Conservation (phyloP, 1,140 invertebrate genomes). For the Oryctes rhinoceros region DNA sequence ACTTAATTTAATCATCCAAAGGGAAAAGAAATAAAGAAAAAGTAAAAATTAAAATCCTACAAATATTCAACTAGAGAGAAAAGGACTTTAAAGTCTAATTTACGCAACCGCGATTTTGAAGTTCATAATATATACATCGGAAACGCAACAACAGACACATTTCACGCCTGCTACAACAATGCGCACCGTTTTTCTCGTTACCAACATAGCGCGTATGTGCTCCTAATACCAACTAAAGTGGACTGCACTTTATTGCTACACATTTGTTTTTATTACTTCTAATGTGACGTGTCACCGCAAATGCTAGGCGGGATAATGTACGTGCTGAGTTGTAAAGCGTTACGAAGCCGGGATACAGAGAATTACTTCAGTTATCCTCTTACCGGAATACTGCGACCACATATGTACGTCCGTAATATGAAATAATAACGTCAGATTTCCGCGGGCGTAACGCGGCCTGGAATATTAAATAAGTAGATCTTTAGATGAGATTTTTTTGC, state of each 20-base stretch:
- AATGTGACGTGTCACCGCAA: conserved; percentile 28
- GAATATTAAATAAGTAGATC: too few species aligned
- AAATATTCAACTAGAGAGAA: neutral
- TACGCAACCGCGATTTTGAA: neutral
- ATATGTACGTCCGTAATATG: neutral
- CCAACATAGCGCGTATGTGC: conserved; percentile 16
- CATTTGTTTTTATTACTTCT: conserved; percentile 35
- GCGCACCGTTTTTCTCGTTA: neutral
- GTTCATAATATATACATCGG: neutral
- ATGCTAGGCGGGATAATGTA: neutral
- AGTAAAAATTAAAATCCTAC: too few species aligned
- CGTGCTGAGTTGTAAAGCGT: neutral
- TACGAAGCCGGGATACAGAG: neutral
- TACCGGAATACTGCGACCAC: neutral
- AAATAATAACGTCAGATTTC: conserved; percentile 1
- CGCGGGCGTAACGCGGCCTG: neutral
- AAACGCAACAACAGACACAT: neutral
- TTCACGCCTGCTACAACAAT: neutral
- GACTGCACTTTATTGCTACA: conserved; percentile 15
- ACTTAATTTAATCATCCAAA: too few species aligned
- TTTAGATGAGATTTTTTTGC: too few species aligned
- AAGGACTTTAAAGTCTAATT: neutral
- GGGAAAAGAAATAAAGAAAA: too few species aligned
- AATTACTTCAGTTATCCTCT: conserved; percentile 14
- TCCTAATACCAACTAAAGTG: conserved; percentile 23